Percentiles rank a stretch among this genome's conserved stretches.
Evolutionary conservation across 2,888 invertebrate species (phyloP).

Genomic region (Apamea crenata): DNA sequence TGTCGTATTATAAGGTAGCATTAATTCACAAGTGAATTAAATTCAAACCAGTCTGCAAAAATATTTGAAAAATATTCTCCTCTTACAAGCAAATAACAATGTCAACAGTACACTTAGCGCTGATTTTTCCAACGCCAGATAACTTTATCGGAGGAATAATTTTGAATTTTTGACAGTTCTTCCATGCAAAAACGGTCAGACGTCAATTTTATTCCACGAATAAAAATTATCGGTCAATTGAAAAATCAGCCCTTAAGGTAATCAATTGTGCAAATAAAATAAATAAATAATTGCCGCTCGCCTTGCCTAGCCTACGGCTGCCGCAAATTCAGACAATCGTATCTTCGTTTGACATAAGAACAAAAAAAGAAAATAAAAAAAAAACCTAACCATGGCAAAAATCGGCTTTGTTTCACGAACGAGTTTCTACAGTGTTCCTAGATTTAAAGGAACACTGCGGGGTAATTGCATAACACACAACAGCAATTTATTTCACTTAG

Average conservation of each 20-base stretch:
- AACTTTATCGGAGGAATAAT: no score
- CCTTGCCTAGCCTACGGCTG: constrained; percentile 12
- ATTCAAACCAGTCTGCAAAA: background rate
- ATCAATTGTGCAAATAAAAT: no score
- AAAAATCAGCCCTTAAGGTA: no score
- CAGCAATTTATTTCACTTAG: background rate
- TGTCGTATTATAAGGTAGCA: background rate
- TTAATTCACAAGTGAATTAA: background rate
- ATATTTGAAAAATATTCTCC: background rate
- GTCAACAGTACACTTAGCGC: no score
- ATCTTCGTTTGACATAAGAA: background rate
- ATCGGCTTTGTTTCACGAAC: background rate
- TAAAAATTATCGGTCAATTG: no score
- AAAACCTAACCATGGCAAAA: background rate
- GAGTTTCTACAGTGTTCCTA: background rate
- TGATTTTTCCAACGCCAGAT: no score
- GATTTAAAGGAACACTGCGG: background rate
- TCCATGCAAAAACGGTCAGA: no score
- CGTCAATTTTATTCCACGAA: no score
- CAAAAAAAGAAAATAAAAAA: constrained; percentile 1
- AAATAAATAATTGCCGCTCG: background rate
- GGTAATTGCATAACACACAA: background rate
- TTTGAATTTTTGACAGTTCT: no score
- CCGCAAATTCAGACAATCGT: no score
- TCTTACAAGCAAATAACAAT: background rate